These are phyloP conservation scores for Prochilodus magdalenae DNA, from an alignment of 2,113 vertebrate species.

Conservation along the genomic window DNA sequence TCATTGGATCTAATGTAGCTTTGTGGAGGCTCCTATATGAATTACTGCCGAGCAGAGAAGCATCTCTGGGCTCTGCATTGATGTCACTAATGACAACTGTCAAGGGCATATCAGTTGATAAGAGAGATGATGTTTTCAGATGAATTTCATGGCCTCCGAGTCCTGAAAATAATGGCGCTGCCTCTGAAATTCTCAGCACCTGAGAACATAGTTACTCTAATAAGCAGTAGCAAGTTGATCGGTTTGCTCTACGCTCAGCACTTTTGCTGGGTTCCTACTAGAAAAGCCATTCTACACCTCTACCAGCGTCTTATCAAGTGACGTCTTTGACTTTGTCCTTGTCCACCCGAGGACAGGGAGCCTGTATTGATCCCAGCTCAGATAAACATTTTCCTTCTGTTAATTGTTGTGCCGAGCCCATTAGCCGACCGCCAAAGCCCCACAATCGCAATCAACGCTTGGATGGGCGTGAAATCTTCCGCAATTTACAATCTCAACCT, in stretches of 20 bases:
- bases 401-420: constrained; percentile 66
- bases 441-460: constrained; percentile 52
- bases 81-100: neutral
- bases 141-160: neutral
- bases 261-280: constrained; percentile 20
- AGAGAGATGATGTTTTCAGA: neutral
- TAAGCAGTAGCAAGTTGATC: constrained; percentile 59
- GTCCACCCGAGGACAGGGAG: constrained; percentile 59
- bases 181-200: neutral
- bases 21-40: constrained; percentile 29
- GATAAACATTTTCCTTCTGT: constrained; percentile 73
- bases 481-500: constrained; percentile 58
- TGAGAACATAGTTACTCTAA: constrained; percentile 30
- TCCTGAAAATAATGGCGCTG: neutral
- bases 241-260: constrained; percentile 47
- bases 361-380: constrained; percentile 68
- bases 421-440: constrained; percentile 51
- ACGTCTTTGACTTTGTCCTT: constrained; percentile 69
- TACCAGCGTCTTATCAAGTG: constrained; percentile 57
- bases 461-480: constrained; percentile 58
- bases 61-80: neutral
- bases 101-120: neutral
- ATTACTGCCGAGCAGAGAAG: neutral
- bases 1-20: constrained; percentile 20
- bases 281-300: constrained; percentile 41